Base-by-base conservation (phyloP, 1,140 invertebrate species). In the Macrocentrus cingulum region DNA sequence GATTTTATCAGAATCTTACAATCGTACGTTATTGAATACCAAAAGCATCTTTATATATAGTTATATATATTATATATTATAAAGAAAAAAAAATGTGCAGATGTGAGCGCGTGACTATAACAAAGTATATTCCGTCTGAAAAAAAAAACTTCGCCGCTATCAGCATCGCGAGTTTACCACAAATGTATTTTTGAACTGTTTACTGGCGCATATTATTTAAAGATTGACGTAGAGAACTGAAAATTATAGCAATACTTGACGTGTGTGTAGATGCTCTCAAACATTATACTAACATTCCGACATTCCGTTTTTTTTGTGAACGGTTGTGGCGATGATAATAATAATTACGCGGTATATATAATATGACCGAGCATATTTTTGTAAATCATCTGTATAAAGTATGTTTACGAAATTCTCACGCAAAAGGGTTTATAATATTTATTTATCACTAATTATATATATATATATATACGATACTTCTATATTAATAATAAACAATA, bases 371-470 rank as follows among this genome's bases (percentile, higher is more conserved):
- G 64, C 62, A 68, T 74, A 74, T 74, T 74, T 74, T 71, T 74
- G 66, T 74, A 71, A 63, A 74, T 65, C 64, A 65, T 69, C n/a
- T n/a, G 67, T 71, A 74, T 66, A 71, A 70, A 71, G 60, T 68
- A 64, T 61, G 54, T 66, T 63, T 39, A 56, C 16, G 25, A 34
- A 56, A 57, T 51, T 55, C 41, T 45, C 36, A 36, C 37, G 55
- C 39, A n/a, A n/a, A n/a, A n/a, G n/a, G n/a, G n/a, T n/a, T n/a
- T n/a, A n/a, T 58, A 62, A 58, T 58, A 62, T 58, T 62, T 62
- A 62, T 62, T 62, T 62, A 56, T 37, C 32, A 54, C 39, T 32
- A 46, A 58, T 54, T 54, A 53, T 19, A 52, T 36, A 57, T 53
- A 56, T 56, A n/a, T n/a, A n/a, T n/a, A n/a, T n/a, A n/a, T 61